Evolutionary conservation across 2,888 invertebrate species (phyloP), one percentile per base, ranked within the genome.

Genomic region (Drosophila buzzatii): DNA sequence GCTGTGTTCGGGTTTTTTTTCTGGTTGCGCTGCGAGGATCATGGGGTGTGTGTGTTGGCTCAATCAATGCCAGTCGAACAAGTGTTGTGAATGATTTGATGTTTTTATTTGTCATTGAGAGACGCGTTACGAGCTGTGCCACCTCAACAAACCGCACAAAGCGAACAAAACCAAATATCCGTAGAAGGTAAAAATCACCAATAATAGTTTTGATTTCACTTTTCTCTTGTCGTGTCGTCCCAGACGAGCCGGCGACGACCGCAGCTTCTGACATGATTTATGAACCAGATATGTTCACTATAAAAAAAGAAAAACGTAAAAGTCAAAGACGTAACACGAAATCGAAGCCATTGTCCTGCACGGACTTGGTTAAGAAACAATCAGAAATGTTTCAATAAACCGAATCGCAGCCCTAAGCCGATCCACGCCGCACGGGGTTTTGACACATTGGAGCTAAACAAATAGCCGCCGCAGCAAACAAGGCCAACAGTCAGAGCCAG

Each of bases 41-140:
- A 65, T 73, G 83, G 83, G 86, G 90, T 86, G 73, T 27, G 27
- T 27, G 27, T 83, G 74, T 83, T 90, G 90, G 90, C 86, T 90
- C 84, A 89, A 85, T 85, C 89, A 85, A 89, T 90, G 88, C 88
- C 90, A 84, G 70, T 49, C 62, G 70, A 90, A 89, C 90, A 86
- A 90, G 85, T 86, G 90, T 81, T 80, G 80, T 90, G 91, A 90
- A 87, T 87, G 87, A 87, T 90, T 88, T 88, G 80, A 87, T 90
- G 90, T 90, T 87, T 87, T 90, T 81, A 90, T 90, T 89, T 87
- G 85, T 79, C 66, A 60, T 66, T 74, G 49, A 60, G 42, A 58
- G 76, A 59, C 57, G 52, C 57, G 52, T 52, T 49, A 39, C 75
- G 69, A 79, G 52, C 77, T 70, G 63, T 70, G 66, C 64, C 64